Conservation (phyloP, 2,888 invertebrate species). For the Sicus ferrugineus region DNA sequence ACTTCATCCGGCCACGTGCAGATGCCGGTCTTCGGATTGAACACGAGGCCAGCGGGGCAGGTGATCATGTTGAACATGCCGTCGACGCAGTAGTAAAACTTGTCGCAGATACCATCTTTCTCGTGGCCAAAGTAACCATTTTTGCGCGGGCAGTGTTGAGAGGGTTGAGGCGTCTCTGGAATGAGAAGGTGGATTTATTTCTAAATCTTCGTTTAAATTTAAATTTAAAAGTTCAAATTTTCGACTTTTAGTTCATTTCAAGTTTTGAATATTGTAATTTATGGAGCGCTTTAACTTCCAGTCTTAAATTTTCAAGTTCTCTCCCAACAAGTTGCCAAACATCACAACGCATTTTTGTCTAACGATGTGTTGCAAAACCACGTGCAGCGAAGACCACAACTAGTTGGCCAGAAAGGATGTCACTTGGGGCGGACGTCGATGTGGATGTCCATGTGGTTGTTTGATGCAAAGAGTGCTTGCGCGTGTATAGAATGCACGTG, state of each 20-base stretch:
- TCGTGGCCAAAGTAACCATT: constrained; percentile 90
- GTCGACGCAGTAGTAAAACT: constrained; percentile 89
- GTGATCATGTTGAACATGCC: constrained; percentile 90
- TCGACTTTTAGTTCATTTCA: too few species aligned
- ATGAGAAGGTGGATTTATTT: constrained; percentile 28
- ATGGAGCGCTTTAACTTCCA: background rate
- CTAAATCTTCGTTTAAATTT: background rate
- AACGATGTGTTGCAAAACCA: background rate
- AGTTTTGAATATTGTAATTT: background rate
- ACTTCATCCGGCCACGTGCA: constrained; percentile 95
- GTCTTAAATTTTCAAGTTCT: too few species aligned
- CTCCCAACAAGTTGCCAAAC: background rate
- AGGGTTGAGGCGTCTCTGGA: constrained; percentile 76
- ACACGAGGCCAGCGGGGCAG: constrained; percentile 86
- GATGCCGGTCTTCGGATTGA: constrained; percentile 87
- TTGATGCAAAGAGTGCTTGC: too few species aligned
- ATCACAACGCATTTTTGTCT: background rate
- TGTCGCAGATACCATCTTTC: constrained; percentile 79
- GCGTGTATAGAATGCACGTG: background rate
- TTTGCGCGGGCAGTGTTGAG: constrained; percentile 78
- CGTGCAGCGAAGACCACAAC: background rate
- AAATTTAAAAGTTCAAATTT: background rate
- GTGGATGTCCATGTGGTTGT: too few species aligned
- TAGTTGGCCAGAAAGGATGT: background rate
- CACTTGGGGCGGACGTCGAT: too few species aligned